These are phyloP conservation scores for Napeogenes sylphis DNA, from an alignment of 2,888 invertebrate genomes.

Conservation along the genomic window DNA sequence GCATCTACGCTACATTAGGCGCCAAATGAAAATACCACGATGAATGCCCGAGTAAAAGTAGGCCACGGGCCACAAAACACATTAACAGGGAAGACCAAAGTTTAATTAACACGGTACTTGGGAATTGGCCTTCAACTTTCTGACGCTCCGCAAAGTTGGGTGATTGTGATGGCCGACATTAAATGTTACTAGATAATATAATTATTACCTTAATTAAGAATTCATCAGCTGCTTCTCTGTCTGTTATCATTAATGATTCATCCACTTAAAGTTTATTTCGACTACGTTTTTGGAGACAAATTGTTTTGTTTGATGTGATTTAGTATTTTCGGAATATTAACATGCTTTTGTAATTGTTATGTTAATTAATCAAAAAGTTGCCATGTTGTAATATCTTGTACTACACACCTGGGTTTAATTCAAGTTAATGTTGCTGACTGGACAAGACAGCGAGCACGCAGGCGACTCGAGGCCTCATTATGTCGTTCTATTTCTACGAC, in stretches of 20 bases:
- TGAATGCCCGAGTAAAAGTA: constrained; percentile 31
- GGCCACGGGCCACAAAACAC: constrained; percentile 27
- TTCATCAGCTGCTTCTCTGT: constrained; percentile 1
- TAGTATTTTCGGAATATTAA: no score
- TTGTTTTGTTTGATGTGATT: no score
- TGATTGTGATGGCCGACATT: constrained; percentile 11
- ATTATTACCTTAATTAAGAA: constrained; percentile 2
- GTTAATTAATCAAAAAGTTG: constrained; percentile 3
- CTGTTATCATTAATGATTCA: no score
- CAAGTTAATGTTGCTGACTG: constrained; percentile 14
- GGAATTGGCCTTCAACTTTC: constrained; percentile 26
- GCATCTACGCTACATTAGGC: constrained; percentile 37
- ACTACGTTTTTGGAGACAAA: no score
- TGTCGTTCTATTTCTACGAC: constrained; percentile 24
- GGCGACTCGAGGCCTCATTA: constrained; percentile 22
- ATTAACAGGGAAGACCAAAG: constrained; percentile 28
- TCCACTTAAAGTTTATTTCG: no score
- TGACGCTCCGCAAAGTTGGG: constrained; percentile 20
- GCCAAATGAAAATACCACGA: constrained; percentile 35
- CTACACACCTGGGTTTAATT: constrained; percentile 10
- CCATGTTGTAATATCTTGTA: neutral
- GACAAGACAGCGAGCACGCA: constrained; percentile 7
- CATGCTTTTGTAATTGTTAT: neutral
- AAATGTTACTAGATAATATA: constrained; percentile 7
- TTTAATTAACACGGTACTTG: constrained; percentile 31